Evolutionary conservation across 2,797 vertebrate species (phyloP).

Genomic region (Coendou prehensilis): DNA sequence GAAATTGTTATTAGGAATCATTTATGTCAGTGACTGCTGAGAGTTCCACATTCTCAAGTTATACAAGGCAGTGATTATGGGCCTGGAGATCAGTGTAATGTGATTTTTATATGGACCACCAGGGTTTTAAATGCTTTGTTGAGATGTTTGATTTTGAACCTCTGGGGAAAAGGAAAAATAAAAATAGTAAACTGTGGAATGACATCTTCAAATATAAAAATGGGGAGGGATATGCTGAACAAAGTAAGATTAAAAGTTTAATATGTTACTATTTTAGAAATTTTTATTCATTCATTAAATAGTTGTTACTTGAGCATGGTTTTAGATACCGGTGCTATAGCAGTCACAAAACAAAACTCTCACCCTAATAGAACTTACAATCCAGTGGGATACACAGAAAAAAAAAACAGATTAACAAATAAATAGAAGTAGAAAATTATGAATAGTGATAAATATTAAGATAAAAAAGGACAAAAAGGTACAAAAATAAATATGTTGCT

Average conservation of each 20-base stretch:
- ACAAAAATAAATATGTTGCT: background rate
- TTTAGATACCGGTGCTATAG: background rate
- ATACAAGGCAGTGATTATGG: background rate
- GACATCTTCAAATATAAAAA: background rate
- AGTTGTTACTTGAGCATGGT: background rate
- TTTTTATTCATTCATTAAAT: background rate
- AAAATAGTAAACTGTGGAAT: background rate
- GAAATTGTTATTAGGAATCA: background rate
- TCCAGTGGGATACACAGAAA: background rate
- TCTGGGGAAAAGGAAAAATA: background rate
- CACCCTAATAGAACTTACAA: background rate
- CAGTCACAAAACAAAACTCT: background rate
- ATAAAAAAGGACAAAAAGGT: background rate
- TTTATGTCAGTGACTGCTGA: background rate
- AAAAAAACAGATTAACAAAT: background rate
- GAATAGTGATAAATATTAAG: background rate
- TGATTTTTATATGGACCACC: background rate
- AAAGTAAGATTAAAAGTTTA: background rate
- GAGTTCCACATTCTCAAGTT: background rate
- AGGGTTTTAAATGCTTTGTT: background rate
- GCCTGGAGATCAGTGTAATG: background rate
- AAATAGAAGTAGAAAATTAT: background rate
- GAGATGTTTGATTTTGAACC: background rate
- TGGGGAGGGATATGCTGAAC: background rate
- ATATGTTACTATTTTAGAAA: background rate